These are phyloP conservation scores for Brachionus plicatilis DNA, from an alignment of 1,140 invertebrate genomes.

Conservation along the genomic window DNA sequence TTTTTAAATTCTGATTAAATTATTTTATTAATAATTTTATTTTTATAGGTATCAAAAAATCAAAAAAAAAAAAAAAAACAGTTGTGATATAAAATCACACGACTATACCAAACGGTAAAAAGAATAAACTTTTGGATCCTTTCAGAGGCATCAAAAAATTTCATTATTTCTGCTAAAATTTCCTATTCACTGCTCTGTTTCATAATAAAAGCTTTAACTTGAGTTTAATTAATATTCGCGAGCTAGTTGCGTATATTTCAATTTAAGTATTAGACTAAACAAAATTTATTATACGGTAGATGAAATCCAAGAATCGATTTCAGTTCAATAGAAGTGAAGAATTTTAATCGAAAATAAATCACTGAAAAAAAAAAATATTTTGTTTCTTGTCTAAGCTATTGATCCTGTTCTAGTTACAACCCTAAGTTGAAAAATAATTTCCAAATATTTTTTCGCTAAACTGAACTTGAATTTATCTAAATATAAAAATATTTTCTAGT, in stretches of 20 bases:
- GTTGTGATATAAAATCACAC: no score
- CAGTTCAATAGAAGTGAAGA: conserved; percentile 32
- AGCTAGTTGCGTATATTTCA: not conserved
- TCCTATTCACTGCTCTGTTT: not conserved
- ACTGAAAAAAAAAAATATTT: conserved; percentile 3
- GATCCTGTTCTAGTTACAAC: conserved; percentile 18
- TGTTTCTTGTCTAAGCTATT: not conserved
- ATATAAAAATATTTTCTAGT: conserved; percentile 16
- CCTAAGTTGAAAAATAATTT: not conserved
- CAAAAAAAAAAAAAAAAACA: no score
- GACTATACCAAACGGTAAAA: not conserved
- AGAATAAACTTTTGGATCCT: not conserved
- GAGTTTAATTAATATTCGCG: not conserved
- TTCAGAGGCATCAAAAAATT: not conserved
- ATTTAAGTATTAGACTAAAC: not conserved
- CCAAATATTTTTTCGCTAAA: conserved; percentile 25
- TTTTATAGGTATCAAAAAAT: no score
- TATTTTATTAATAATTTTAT: no score
- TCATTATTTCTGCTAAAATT: not conserved
- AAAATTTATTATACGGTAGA: not conserved
- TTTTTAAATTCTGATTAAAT: no score
- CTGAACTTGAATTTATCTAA: conserved; percentile 1
- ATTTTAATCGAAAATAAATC: conserved; percentile 35
- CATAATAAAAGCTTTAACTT: not conserved
- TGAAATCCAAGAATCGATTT: not conserved